Evolutionary conservation across 1,140 invertebrate genomes (phyloP), one percentile per base, ranked within the genome.

Genomic region (Scylla paramamosain): DNA sequence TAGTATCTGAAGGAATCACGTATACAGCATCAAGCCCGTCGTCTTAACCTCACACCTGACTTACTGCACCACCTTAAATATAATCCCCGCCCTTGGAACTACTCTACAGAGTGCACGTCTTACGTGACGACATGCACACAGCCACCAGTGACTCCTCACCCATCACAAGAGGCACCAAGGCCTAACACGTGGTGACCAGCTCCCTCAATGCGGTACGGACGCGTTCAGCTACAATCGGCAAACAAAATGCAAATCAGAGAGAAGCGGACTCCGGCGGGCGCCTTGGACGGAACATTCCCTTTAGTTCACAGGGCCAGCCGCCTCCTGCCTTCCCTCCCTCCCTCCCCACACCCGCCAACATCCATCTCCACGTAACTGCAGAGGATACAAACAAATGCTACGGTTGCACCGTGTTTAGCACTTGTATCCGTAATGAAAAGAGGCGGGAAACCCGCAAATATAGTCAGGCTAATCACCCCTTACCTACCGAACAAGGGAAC

Each of bases 201-300:
- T 77, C 67, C 4, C 25, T 20, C 8, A 7, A 0, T 20, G n/a
- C 0, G 67, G 1, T 7, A 77, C 12, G n/a, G 67, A 77, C 67
- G 67, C 67, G 4, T 77, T 20, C 67, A n/a, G 6, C 67, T 77
- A 77, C 67, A n/a, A 12, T n/a, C 20, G 25, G 25, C 67, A 77
- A 77, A 77, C 67, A 77, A 77, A 77, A 77, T 77, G 67, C 67
- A 77, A 77, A 77, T 77, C 67, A 77, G 67, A 25, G 20, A 77
- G n/a, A 7, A 77, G 67, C 67, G 8, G 67, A 77, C 67, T 77
- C 67, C 67, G 20, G 67, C 67, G 67, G 67, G 20, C 67, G 45
- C 86, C 31, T 46, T 39, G 12, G 45, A 46, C 28, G 86, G 86
- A 46, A 88, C 86, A 88, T 88, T 88, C 86, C 86, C 86, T 88